A percentile compares a stretch with the other conserved stretches of the same genome.
Conservation (phyloP, 2,113 vertebrate genomes). For the Setophaga coronata region DNA sequence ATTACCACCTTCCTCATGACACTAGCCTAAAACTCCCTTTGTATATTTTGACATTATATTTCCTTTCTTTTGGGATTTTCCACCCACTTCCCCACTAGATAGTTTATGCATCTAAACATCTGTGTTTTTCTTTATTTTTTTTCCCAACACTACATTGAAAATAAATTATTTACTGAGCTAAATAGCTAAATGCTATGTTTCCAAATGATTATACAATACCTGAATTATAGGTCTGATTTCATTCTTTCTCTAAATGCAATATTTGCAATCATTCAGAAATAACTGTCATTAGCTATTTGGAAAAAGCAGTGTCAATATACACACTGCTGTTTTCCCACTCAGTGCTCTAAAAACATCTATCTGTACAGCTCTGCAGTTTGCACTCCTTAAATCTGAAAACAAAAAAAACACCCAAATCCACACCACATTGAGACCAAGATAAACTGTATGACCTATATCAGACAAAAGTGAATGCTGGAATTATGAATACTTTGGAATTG, state of each 20-base stretch:
- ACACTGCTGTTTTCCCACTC: neutral
- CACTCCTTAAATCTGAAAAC: neutral
- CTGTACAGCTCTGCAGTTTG: neutral
- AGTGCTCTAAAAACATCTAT: neutral
- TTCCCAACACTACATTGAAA: rapidly evolving
- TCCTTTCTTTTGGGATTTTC: neutral
- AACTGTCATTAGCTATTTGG: neutral
- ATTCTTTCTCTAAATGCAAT: neutral
- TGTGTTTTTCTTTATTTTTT: neutral
- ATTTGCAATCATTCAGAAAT: neutral
- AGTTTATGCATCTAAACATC: neutral
- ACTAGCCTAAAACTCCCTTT: neutral
- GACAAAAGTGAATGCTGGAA: neutral
- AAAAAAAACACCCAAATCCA: neutral
- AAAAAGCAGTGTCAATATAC: neutral
- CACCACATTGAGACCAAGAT: neutral
- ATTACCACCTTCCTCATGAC: neutral
- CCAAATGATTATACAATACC: neutral
- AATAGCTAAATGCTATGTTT: neutral
- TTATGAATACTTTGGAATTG: neutral
- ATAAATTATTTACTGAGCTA: neutral
- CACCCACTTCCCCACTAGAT: neutral
- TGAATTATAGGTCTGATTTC: neutral
- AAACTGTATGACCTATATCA: neutral
- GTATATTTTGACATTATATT: neutral